These are phyloP conservation scores for Dexiosoma caninum DNA, from an alignment of 2,888 invertebrate species.

Conservation along the genomic window DNA sequence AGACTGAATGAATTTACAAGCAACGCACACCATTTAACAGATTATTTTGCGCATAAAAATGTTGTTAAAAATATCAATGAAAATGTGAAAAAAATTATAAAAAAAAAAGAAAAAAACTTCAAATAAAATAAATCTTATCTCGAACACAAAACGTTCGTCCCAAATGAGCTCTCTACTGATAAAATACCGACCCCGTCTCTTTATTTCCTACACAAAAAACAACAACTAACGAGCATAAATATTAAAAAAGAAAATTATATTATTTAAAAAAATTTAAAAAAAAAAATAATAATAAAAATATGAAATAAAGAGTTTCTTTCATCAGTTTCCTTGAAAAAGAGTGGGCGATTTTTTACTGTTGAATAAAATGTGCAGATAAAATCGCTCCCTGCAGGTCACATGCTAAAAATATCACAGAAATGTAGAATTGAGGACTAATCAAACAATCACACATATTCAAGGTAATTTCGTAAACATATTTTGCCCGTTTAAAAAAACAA, in stretches of 20 bases:
- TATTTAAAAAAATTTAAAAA: constrained; percentile 3
- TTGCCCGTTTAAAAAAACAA: constrained; percentile 15
- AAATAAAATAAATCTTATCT: constrained; percentile 37
- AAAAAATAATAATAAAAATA: constrained; percentile 8
- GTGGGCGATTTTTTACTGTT: constrained; percentile 29
- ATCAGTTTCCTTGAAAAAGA: neutral
- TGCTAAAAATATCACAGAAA: neutral
- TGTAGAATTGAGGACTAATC: too few species aligned
- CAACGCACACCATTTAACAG: constrained; percentile 36
- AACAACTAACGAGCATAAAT: neutral
- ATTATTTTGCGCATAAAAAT: constrained; percentile 54
- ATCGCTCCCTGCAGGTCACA: constrained; percentile 5
- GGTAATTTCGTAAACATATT: neutral
- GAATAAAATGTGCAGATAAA: constrained; percentile 19
- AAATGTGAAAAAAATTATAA: constrained; percentile 5
- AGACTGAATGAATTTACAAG: constrained; percentile 2
- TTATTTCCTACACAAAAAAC: constrained; percentile 29
- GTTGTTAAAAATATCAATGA: constrained; percentile 34
- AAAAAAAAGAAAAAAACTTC: neutral
- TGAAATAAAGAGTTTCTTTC: neutral
- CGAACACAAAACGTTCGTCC: constrained; percentile 14
- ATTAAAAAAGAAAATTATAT: constrained; percentile 10
- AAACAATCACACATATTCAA: neutral
- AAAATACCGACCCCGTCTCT: neutral
- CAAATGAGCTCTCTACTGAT: constrained; percentile 40